Evolutionary conservation across 2,797 vertebrate species (phyloP), one percentile per base, ranked within the genome.

Genomic region (Acanthis flammea): DNA sequence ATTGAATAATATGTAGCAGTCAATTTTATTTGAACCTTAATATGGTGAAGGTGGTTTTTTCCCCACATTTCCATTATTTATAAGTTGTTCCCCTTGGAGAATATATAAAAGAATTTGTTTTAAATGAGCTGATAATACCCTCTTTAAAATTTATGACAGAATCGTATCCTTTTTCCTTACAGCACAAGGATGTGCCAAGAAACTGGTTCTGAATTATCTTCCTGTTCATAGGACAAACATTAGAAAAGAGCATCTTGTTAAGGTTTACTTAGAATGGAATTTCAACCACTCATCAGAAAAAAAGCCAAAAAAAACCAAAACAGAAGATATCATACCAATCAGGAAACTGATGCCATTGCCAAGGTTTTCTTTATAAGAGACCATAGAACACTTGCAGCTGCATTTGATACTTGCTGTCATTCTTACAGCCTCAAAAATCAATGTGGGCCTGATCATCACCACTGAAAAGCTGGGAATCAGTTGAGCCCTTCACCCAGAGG

Each of bases 21-120:
- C 98, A 97, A 98, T 98, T 98, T 98, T 98, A 98, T 98, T 98
- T 98, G 97, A 97, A 97, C 92, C 95, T 97, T 97, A 98, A 98
- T 98, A 73, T 88, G 95, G 91, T 96, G 81, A 97, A 94, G 88
- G 39, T 63, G 28, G 1, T 1, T 85, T 92, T 92, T 86, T 67
- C 41, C 50, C 90, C 88, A 90, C 62, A 94, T 97, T 98, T 98
- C 92, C 95, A 98, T 98, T 98, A 98, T 98, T 98, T 98, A 98
- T 98, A 97, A 98, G 93, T 92, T 96, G 95, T 84, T 96, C 95
- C 94, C 97, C 97, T 97, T 97, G 82, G 98, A 97, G 98, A 97
- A 94, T 97, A 97, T 97, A 97, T 94, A 92, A 95, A 97, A 97
- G 92, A 97, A 97, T 97, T 97, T 97, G 90, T 97, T 98, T 98